Base-by-base conservation (phyloP, 1,140 invertebrate species). In the Colletes gigas region DNA sequence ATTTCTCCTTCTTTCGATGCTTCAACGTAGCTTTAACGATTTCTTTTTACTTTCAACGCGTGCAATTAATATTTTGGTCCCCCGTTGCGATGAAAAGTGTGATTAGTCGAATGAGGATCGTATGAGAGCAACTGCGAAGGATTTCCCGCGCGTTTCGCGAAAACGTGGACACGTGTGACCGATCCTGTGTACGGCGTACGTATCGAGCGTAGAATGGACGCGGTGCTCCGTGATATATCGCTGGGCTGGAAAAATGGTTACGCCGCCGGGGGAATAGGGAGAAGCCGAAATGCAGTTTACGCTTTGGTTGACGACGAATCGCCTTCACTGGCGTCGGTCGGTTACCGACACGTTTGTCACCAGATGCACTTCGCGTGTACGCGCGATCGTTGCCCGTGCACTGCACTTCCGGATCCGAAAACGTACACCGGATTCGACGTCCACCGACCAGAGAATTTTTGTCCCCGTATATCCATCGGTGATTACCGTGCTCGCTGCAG, bases 211-310 rank as follows among this genome's bases (percentile, higher is more conserved):
- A 21, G 81, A 79, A 74, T 70, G 73, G 70, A 21, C 84, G 77
- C 79, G 74, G 59, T 77, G 71, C 73, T 21, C 68, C 54, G 65
- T 84, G 84, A 88, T 88, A 86, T 86, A 88, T 83, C 55, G 71
- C 62, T 44, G 74, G 62, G 60, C 69, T 74, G 82, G 86, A 88
- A 86, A 88, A 88, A 88, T 83, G 79, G 84, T 78, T 78, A 73
- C 57, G 57, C 78, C 69, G 55, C 60, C 55, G 17, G 60, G 47
- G 69, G 75, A 62, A 77, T 63, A 74, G 76, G 67, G 62, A 81
- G 79, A 82, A 79, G 69, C 74, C 74, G 82, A 88, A 88, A 88
- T 79, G 80, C 82, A 84, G 84, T 88, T 88, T 83, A 88, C 87
- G 82, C 82, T 88, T 84, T 83, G 79, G 73, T 83, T 77, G 80